Evolutionary conservation across 2,113 vertebrate species (phyloP), one percentile per base, ranked within the genome.

Genomic region (Cisticola juncidis): DNA sequence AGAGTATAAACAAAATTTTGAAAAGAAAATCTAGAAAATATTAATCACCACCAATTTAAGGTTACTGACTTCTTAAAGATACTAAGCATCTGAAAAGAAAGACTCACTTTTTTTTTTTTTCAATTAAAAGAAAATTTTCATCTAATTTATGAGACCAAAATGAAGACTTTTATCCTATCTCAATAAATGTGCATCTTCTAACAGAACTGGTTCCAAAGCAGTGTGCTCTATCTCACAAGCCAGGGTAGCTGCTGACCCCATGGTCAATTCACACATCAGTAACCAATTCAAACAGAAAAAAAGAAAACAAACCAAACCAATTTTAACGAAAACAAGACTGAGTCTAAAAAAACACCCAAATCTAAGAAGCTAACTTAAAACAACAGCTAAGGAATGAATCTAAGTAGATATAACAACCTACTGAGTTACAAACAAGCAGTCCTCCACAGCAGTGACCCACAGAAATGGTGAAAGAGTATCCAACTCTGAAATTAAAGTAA

Each of bases 21-120:
- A 72, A 61, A 81, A 68, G 2, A 64, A 86, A 84, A 61, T 11
- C 19, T 56, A 66, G 54, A 50, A 65, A 69, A 73, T 61, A 73
- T 29, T 29, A 31, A 69, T 64, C 24, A 36, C 8, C 29, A 60
- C 15, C 14, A 44, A 35, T 31, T 65, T 45, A 44, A 58, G 6
- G 57, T 54, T 60, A 51, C 14, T 81, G 28, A 78, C 35, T 85
- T 90, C 31, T 66, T 23, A 71, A 81, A 81, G 7, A 25, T 9
- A 58, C 7, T 14, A 70, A 45, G 8, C 26, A 81, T 70, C 50
- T 81, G 31, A 86, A 87, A 70, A 84, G 12, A 71, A 51, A 57
- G 4, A 44, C 9, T 61, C 5, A 0, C 12, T 7, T n/a, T n/a
- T n/a, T 0, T 16, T 31, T 64, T 65, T 54, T 31, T 9, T 4